A percentile compares a stretch with the other conserved stretches of the same genome.
Conservation (phyloP, 2,113 vertebrate genomes). For the Lepisosteus osseus region DNA sequence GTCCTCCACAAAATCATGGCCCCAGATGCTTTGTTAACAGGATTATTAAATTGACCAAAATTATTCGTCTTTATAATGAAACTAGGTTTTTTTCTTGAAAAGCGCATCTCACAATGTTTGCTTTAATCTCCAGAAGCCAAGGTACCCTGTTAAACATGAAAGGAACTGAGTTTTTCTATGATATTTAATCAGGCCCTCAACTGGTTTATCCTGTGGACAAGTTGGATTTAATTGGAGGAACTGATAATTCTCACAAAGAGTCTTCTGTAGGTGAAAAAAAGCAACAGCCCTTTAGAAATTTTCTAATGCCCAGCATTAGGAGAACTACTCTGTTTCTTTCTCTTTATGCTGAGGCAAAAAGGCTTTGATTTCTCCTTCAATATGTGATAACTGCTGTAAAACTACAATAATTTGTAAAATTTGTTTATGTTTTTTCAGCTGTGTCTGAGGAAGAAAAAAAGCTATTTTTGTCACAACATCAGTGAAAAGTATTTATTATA, state of each 20-base stretch:
- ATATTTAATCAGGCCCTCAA: slow-evolving; percentile 8
- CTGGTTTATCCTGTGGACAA: neutral
- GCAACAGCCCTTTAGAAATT: neutral
- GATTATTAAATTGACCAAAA: slow-evolving; percentile 8
- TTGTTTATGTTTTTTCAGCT: no score
- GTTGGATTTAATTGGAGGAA: neutral
- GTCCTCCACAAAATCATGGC: neutral
- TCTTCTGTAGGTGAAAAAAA: neutral
- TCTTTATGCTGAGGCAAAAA: neutral
- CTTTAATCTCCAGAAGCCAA: slow-evolving; percentile 3
- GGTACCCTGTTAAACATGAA: neutral
- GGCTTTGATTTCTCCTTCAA: neutral
- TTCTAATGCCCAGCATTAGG: neutral
- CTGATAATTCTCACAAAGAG: neutral
- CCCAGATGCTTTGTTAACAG: neutral
- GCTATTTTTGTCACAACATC: no score
- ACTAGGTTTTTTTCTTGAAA: neutral
- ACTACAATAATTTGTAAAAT: no score
- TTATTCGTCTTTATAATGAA: neutral
- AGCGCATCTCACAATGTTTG: neutral
- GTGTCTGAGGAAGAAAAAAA: no score
- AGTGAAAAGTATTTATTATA: no score
- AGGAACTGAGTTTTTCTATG: neutral
- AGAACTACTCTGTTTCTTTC: no score
- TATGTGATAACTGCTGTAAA: no score